Conservation (phyloP, 2,113 vertebrate species). For the Ascaphus truei region DNA sequence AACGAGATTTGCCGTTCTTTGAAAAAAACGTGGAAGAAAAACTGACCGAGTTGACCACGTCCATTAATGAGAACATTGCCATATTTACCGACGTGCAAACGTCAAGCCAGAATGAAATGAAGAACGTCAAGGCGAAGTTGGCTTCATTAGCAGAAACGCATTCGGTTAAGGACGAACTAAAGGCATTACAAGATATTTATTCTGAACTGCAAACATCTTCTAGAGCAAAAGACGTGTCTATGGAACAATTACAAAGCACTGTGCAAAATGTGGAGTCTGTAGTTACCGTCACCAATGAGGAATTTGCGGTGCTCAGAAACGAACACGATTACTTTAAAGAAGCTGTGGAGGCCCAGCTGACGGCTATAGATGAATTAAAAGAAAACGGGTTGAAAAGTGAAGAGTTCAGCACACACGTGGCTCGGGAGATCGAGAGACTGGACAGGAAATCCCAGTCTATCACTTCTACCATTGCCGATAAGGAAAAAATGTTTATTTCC, state of each 20-base stretch:
- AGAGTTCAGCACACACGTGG: constrained; percentile 53
- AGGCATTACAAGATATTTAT: constrained; percentile 63
- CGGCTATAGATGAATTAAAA: constrained; percentile 66
- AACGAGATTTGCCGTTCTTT: constrained; percentile 82
- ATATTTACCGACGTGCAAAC: constrained; percentile 84
- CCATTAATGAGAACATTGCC: constrained; percentile 81
- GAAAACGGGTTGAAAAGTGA: constrained; percentile 64
- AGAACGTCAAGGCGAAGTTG: constrained; percentile 72
- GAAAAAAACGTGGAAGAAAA: constrained; percentile 88
- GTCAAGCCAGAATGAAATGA: constrained; percentile 77
- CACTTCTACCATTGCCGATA: constrained; percentile 36
- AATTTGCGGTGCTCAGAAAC: constrained; percentile 76
- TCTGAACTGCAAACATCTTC: constrained; percentile 64
- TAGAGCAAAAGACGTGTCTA: constrained; percentile 56
- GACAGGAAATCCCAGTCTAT: constrained; percentile 57
- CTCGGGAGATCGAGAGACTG: constrained; percentile 57
- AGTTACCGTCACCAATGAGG: constrained; percentile 83
- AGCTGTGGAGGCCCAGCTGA: constrained; percentile 58
- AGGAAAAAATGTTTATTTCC: constrained; percentile 47
- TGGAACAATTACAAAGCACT: constrained; percentile 67
- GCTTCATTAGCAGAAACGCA: constrained; percentile 57
- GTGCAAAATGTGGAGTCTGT: constrained; percentile 75
- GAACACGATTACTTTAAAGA: constrained; percentile 77
- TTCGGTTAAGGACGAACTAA: constrained; percentile 66
- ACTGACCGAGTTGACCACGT: constrained; percentile 82